Percentiles rank a stretch among this genome's conserved stretches.
These are phyloP conservation scores for Cyclura pinguis DNA, from an alignment of 2,797 vertebrate species.

Conservation along the genomic window DNA sequence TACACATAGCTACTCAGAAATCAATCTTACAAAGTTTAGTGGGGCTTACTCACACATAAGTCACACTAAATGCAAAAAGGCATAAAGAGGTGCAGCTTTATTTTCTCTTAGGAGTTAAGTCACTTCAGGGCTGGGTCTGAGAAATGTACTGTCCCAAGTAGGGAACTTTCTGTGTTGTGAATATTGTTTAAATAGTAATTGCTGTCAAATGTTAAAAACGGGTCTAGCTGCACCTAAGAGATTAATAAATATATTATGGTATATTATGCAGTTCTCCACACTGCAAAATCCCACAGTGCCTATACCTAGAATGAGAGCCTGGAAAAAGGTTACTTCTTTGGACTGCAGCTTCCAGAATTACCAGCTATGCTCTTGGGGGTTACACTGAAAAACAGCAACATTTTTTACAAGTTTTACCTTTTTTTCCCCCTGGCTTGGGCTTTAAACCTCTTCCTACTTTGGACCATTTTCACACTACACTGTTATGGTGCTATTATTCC, in stretches of 20 bases:
- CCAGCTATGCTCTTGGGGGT: too few species aligned
- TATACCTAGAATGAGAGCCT: background rate
- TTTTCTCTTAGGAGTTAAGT: background rate
- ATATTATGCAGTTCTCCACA: too few species aligned
- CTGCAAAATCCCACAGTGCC: background rate
- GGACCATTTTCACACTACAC: background rate
- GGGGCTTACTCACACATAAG: background rate
- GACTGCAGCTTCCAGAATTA: too few species aligned
- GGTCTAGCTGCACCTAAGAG: too few species aligned
- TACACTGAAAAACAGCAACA: too few species aligned
- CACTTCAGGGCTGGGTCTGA: background rate
- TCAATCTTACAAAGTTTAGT: background rate
- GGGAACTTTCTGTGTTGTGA: background rate
- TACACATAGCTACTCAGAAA: background rate
- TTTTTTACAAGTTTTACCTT: too few species aligned
- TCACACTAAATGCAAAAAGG: too few species aligned
- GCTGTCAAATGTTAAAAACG: too few species aligned
- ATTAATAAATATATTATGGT: too few species aligned
- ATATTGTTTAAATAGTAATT: background rate
- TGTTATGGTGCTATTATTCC: too few species aligned
- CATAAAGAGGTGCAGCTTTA: background rate
- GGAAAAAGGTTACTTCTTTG: too few species aligned
- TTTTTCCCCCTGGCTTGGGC: too few species aligned
- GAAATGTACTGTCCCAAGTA: background rate
- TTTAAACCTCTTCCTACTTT: background rate